phyloP scores from a whole-genome alignment of 2,113 vertebrate genomes.

The Acanthisitta chloris region DNA sequence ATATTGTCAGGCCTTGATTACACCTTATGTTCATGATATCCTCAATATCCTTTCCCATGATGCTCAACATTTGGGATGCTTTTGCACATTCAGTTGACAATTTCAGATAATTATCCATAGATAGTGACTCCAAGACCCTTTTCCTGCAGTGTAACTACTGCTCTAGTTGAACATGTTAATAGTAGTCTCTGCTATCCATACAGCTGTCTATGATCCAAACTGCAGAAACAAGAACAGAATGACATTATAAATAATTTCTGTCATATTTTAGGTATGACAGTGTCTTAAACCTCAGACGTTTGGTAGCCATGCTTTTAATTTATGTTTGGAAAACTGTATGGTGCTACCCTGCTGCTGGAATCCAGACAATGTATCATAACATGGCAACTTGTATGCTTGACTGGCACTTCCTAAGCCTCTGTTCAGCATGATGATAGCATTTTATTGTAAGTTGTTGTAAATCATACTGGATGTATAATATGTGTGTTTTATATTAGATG shows the following conservation, averaged over 20 bases:
- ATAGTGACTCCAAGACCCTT: background rate
- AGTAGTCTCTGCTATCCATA: background rate
- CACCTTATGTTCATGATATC: background rate
- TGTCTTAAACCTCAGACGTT: background rate
- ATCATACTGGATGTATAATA: background rate
- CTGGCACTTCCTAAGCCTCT: background rate
- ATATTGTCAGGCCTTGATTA: background rate
- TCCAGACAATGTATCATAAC: background rate
- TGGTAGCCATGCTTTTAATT: background rate
- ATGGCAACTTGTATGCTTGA: background rate
- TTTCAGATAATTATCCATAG: background rate
- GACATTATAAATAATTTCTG: background rate
- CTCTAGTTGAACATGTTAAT: background rate
- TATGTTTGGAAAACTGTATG: background rate
- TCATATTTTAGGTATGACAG: background rate
- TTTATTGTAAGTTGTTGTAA: background rate
- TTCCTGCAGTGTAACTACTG: background rate
- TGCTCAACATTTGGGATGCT: background rate
- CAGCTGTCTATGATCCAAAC: background rate
- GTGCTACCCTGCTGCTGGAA: background rate
- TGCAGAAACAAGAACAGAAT: background rate
- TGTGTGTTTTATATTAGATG: background rate
- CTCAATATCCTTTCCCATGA: background rate
- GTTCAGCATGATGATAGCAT: background rate
- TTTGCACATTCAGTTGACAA: background rate